Conservation (phyloP, 2,113 vertebrate species). For the Diglossa brunneiventris region DNA sequence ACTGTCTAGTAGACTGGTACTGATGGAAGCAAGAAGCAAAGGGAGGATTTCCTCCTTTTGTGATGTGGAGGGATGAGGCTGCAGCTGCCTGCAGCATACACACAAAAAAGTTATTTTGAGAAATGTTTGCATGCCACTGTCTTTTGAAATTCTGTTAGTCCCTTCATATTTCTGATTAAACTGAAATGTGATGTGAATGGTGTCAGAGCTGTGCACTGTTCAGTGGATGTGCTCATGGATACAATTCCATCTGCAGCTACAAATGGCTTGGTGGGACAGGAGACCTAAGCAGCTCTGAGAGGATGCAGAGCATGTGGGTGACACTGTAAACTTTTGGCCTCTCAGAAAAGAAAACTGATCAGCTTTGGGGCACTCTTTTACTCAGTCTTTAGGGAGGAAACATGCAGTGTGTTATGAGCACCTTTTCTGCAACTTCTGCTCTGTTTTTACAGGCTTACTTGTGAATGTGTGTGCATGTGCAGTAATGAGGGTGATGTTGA, state of each 20-base stretch:
- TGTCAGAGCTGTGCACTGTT: neutral
- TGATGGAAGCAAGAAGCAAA: neutral
- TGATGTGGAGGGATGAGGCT: neutral
- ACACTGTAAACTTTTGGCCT: neutral
- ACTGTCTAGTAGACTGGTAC: neutral
- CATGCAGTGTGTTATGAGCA: accelerated
- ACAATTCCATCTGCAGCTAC: neutral
- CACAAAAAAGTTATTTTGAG: neutral
- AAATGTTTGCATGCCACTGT: neutral
- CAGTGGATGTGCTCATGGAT: neutral
- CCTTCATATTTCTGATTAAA: neutral
- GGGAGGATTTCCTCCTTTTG: neutral
- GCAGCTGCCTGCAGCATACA: neutral
- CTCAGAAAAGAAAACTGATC: neutral
- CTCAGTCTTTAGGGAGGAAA: neutral
- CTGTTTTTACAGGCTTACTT: neutral
- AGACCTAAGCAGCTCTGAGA: neutral
- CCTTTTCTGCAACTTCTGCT: neutral
- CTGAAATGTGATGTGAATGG: neutral
- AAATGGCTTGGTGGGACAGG: neutral
- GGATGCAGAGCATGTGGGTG: neutral
- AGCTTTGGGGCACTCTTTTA: neutral
- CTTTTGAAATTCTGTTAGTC: slow-evolving; percentile 2
- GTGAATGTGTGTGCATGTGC: neutral
- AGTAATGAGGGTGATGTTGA: neutral